Evolutionary conservation across 2,113 vertebrate species (phyloP).

Genomic region (Campylomormyrus numenius): DNA sequence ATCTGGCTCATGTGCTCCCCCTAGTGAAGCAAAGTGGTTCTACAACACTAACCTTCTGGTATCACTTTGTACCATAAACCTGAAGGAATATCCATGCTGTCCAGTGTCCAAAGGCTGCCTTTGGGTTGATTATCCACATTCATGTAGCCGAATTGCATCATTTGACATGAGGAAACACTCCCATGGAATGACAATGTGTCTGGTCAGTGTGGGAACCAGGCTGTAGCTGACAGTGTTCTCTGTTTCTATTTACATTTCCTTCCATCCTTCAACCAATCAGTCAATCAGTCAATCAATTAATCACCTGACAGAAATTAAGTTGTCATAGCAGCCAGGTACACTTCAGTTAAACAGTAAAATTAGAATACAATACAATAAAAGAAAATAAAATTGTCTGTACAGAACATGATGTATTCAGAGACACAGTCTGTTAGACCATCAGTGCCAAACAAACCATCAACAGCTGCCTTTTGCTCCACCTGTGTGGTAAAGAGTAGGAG

Average conservation of each 20-base stretch:
- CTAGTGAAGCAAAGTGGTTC: background rate
- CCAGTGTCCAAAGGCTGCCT: background rate
- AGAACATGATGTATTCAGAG: too few species aligned
- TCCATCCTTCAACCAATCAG: too few species aligned
- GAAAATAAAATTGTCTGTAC: too few species aligned
- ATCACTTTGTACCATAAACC: background rate
- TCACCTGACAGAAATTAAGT: too few species aligned
- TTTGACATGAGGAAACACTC: background rate
- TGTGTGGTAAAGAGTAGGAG: background rate
- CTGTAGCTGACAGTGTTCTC: background rate
- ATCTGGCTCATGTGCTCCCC: background rate
- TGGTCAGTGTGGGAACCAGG: background rate
- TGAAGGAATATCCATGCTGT: background rate
- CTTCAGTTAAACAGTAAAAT: too few species aligned
- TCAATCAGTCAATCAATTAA: too few species aligned
- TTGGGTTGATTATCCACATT: background rate
- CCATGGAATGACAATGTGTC: background rate
- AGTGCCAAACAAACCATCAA: background rate
- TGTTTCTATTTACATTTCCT: background rate
- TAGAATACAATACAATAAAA: too few species aligned
- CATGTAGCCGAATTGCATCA: background rate
- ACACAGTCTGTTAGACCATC: too few species aligned
- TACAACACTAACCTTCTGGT: background rate
- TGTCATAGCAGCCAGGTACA: too few species aligned
- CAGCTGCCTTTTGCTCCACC: background rate